These are phyloP conservation scores for Congeria kusceri DNA, from an alignment of 2,888 invertebrate genomes.

Conservation along the genomic window DNA sequence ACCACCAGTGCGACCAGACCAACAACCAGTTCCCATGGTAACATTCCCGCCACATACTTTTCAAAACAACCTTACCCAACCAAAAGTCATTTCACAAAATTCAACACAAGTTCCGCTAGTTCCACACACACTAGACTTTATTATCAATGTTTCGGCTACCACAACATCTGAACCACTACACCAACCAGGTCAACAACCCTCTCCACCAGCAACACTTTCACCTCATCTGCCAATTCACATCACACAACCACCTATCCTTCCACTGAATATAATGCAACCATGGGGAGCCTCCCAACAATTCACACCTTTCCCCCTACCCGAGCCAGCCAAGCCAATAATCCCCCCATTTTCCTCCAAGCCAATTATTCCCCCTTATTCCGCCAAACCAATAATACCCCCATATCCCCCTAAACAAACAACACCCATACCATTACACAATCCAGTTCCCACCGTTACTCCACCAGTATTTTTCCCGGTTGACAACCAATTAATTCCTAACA, in stretches of 20 bases:
- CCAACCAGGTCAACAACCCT: slow-evolving; percentile 6
- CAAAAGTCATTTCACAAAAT: neutral
- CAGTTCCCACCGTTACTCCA: neutral
- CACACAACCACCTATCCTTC: neutral
- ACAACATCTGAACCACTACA: neutral
- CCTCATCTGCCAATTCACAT: neutral
- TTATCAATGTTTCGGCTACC: no score
- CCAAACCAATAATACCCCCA: slow-evolving; percentile 1
- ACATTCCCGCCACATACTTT: neutral
- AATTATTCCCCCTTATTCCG: neutral
- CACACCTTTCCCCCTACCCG: neutral
- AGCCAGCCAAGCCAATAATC: neutral
- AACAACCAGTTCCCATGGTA: neutral
- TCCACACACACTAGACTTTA: neutral
- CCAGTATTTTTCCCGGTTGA: neutral
- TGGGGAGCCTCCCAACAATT: slow-evolving; percentile 4
- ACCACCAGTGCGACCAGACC: neutral
- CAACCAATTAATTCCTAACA: neutral
- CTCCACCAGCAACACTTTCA: neutral
- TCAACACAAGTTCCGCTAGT: neutral
- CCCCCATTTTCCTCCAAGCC: slow-evolving; percentile 4
- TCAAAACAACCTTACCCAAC: neutral
- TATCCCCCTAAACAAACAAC: slow-evolving; percentile 3
- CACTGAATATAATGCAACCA: neutral
- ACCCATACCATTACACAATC: neutral